These are phyloP conservation scores for Pyrgus malvae DNA, from an alignment of 2,888 invertebrate genomes.

Conservation along the genomic window DNA sequence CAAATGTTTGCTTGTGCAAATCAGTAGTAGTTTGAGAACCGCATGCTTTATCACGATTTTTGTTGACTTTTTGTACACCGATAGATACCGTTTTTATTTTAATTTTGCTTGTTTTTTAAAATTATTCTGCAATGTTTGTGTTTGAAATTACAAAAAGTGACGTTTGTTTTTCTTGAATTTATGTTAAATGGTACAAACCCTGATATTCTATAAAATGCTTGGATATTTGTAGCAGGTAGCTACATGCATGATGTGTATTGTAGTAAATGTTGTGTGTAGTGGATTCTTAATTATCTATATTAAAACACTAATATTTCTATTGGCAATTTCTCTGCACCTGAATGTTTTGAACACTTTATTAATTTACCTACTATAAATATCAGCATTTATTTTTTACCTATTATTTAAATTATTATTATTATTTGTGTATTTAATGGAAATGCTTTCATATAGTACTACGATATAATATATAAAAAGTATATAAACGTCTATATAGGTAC, in stretches of 20 bases:
- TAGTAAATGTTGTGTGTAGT: conserved; percentile 12
- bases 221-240: conserved; percentile 18
- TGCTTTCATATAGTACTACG: neutral
- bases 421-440: conserved; percentile 7
- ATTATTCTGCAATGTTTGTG: neutral
- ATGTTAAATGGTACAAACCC: conserved; percentile 8
- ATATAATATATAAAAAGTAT: neutral
- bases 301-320: conserved; percentile 26
- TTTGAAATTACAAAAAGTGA: neutral
- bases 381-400: neutral
- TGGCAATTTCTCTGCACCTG: conserved; percentile 7
- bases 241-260: conserved; percentile 23
- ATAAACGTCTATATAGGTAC: too few species aligned
- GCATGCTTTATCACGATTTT: neutral
- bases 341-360: neutral
- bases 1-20: neutral
- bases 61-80: neutral
- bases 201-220: conserved; percentile 7
- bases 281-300: neutral
- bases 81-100: neutral
- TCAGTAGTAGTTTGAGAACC: neutral
- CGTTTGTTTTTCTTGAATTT: neutral
- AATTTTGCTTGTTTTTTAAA: neutral
- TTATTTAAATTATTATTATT: neutral
- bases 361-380: conserved; percentile 11